A percentile compares a stretch with the other conserved stretches of the same genome.
Conservation (phyloP, 2,113 vertebrate species). For the Elanoides forficatus region DNA sequence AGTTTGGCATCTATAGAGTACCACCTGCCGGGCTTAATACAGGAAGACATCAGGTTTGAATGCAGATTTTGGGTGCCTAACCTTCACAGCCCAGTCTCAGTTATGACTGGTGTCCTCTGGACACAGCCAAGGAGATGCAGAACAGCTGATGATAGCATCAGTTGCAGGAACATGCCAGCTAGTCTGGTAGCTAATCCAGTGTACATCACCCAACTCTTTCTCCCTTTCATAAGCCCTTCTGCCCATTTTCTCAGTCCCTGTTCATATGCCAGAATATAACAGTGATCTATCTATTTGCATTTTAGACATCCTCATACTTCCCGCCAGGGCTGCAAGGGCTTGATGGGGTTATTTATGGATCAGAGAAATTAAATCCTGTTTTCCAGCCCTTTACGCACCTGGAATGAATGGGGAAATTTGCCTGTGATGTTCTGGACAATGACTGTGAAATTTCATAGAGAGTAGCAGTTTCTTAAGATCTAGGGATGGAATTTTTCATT, state of each 20-base stretch:
- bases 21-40: not conserved
- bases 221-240: not conserved
- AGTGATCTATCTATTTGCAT: not conserved
- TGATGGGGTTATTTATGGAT: not conserved
- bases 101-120: not conserved
- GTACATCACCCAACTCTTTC: not conserved
- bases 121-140: not conserved
- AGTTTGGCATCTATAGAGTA: not conserved
- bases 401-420: not conserved
- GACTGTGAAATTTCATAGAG: not conserved
- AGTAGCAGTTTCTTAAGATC: not conserved
- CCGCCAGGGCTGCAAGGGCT: not conserved
- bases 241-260: not conserved
- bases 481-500: not conserved
- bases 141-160: not conserved
- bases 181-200: not conserved
- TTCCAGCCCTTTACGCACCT: not conserved
- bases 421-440: not conserved
- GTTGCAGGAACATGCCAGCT: not conserved
- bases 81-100: not conserved
- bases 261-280: not conserved
- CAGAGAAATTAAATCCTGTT: not conserved
- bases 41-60: not conserved
- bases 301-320: not conserved
- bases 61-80: not conserved